Evolutionary conservation across 2,888 invertebrate genomes (phyloP).

Genomic region (Volucella bombylans): DNA sequence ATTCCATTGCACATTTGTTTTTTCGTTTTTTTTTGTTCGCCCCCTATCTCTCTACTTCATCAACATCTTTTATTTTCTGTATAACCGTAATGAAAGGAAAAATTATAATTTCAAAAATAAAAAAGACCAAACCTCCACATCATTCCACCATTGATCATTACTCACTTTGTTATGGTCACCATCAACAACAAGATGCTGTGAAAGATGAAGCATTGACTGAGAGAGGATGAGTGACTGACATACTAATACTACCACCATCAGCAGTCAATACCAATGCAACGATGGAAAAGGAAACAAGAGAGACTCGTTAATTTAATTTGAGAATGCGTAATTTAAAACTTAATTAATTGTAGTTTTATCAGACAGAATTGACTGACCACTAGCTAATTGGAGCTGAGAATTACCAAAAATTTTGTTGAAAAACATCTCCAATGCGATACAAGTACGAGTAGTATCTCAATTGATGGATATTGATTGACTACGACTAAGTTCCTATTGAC

Average conservation of each 20-base stretch:
- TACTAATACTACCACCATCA: constrained; percentile 16
- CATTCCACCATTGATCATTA: constrained; percentile 63
- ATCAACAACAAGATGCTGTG: constrained; percentile 23
- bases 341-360: constrained; percentile 57
- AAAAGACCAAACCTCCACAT: constrained; percentile 15
- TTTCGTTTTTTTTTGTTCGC: background rate
- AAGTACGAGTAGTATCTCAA: constrained; percentile 32
- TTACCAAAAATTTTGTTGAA: no score
- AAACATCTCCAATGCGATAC: background rate
- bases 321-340: constrained; percentile 59
- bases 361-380: no score
- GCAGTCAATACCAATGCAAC: constrained; percentile 28
- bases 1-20: constrained; percentile 43
- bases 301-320: constrained; percentile 63
- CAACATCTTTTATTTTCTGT: background rate
- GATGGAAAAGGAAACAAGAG: constrained; percentile 10
- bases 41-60: background rate
- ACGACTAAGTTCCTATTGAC: constrained; percentile 29
- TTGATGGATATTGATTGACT: constrained; percentile 2
- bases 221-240: constrained; percentile 38
- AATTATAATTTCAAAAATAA: constrained; percentile 42
- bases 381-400: no score
- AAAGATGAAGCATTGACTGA: constrained; percentile 48
- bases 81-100: constrained; percentile 40
- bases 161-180: constrained; percentile 48